phyloP scores from a whole-genome alignment of 2,113 vertebrate species.

The Mungos mungo region DNA sequence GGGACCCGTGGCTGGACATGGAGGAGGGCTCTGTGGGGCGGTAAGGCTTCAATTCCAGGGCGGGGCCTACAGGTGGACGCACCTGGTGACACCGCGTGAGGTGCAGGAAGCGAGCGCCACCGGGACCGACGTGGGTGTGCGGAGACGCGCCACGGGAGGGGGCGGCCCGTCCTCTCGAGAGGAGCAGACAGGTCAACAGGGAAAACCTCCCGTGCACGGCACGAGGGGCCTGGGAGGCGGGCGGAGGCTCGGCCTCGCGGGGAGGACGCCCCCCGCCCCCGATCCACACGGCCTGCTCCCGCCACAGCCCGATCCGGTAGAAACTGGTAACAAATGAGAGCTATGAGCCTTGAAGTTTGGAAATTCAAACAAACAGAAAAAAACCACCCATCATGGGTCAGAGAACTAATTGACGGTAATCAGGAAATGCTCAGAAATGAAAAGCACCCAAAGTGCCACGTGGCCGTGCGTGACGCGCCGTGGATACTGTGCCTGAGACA shows the following conservation, averaged over 20 bases:
- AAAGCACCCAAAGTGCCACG: rapidly evolving
- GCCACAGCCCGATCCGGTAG: rapidly evolving
- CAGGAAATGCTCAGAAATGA: not conserved
- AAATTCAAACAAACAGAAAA: not conserved
- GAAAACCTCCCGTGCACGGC: not conserved
- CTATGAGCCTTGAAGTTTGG: not conserved
- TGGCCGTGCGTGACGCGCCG: rapidly evolving
- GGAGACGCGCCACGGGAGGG: too few species aligned
- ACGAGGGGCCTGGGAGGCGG: rapidly evolving
- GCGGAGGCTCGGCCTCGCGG: too few species aligned
- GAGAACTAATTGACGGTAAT: not conserved
- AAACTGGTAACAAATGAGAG: not conserved
- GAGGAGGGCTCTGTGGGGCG: rapidly evolving
- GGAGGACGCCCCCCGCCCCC: not conserved
- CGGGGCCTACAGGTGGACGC: rapidly evolving
- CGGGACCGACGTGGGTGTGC: rapidly evolving
- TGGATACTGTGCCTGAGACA: rapidly evolving
- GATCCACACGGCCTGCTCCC: rapidly evolving
- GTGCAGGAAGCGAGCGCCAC: rapidly evolving
- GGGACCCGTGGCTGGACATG: rapidly evolving
- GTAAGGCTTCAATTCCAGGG: not conserved
- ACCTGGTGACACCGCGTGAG: not conserved
- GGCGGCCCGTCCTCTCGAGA: rapidly evolving
- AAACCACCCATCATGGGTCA: not conserved
- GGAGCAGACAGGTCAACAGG: not conserved